Evolutionary conservation across 2,797 vertebrate species (phyloP).

Genomic region (Melanitta fusca): DNA sequence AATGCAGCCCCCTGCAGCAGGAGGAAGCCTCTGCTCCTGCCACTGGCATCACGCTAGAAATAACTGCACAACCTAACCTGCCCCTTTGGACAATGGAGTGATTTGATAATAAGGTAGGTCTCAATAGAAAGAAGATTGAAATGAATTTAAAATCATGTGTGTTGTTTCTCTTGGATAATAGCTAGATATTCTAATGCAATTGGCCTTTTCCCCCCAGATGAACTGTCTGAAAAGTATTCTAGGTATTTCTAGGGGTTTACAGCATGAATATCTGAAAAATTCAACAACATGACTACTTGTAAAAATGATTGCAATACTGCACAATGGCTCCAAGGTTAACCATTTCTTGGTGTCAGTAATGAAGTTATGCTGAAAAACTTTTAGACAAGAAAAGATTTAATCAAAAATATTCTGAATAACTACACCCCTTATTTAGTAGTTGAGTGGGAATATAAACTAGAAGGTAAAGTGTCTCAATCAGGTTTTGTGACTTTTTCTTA

Average conservation of each 20-base stretch:
- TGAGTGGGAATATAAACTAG: background rate
- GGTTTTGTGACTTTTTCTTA: background rate
- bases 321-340: background rate
- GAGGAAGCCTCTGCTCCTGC: background rate
- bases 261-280: background rate
- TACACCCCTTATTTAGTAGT: background rate
- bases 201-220: background rate
- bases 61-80: background rate
- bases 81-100: background rate
- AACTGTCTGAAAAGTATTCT: too few species aligned
- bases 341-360: background rate
- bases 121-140: background rate
- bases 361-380: background rate
- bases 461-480: background rate
- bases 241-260: constrained; percentile 4
- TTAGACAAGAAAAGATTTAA: background rate
- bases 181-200: background rate
- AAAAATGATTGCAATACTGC: background rate
- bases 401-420: background rate
- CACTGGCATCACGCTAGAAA: background rate
- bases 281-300: background rate
- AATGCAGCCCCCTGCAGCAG: background rate
- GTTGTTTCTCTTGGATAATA: background rate
- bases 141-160: background rate
- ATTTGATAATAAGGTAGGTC: background rate